Evolutionary conservation across 1,140 invertebrate genomes (phyloP).

Genomic region (Battus philenor): DNA sequence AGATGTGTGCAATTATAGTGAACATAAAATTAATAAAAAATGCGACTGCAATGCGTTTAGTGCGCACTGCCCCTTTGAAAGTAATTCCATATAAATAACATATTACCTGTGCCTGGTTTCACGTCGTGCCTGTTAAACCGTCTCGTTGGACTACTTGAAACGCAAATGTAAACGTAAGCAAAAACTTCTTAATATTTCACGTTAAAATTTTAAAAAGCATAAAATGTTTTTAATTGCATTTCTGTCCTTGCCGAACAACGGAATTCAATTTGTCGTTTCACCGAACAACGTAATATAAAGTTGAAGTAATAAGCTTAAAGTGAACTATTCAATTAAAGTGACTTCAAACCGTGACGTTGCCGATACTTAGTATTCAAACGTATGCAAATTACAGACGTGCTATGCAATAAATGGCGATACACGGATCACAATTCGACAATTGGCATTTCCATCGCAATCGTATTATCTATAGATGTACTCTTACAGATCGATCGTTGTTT

Average conservation of each 20-base stretch:
- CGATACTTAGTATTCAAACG: slow-evolving; percentile 73
- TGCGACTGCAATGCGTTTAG: slow-evolving; percentile 10
- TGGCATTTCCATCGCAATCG: slow-evolving; percentile 67
- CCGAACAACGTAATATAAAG: slow-evolving; percentile 41
- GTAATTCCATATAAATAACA: slow-evolving; percentile 47
- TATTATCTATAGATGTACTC: slow-evolving; percentile 38
- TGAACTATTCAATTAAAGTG: slow-evolving; percentile 73
- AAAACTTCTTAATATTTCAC: slow-evolving; percentile 9
- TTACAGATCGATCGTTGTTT: no score
- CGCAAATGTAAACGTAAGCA: slow-evolving; percentile 13
- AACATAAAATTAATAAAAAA: slow-evolving; percentile 4
- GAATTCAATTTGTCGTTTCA: slow-evolving; percentile 18
- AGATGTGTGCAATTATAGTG: not conserved
- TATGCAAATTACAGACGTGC: slow-evolving; percentile 75
- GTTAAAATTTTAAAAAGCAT: slow-evolving; percentile 11
- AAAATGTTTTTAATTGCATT: slow-evolving; percentile 17
- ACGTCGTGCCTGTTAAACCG: slow-evolving; percentile 25
- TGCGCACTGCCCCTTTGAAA: slow-evolving; percentile 26
- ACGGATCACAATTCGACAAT: slow-evolving; percentile 73
- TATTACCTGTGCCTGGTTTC: slow-evolving; percentile 30
- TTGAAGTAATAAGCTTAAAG: slow-evolving; percentile 63
- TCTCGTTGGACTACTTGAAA: slow-evolving; percentile 19
- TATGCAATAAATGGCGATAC: slow-evolving; percentile 74
- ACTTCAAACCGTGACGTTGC: slow-evolving; percentile 62
- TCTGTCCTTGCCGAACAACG: slow-evolving; percentile 1